Conservation (phyloP, 2,888 invertebrate species). For the Melanchra persicariae region DNA sequence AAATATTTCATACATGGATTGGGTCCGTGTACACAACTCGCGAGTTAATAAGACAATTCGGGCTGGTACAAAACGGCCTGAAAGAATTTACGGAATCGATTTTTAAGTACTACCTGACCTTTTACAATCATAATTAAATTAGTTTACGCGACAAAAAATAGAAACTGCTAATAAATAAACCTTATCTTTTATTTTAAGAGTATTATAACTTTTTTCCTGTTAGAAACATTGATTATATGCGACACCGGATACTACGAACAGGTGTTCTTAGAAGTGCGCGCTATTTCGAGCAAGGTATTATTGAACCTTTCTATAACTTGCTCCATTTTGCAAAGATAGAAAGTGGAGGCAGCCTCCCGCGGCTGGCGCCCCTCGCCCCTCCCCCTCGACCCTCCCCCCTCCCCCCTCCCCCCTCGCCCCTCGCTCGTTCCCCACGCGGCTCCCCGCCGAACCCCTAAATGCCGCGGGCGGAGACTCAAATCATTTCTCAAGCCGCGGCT, state of each 20-base stretch:
- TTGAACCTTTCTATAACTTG: slow-evolving; percentile 5
- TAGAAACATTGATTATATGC: background rate
- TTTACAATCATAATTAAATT: no score
- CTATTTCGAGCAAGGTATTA: background rate
- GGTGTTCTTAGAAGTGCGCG: background rate
- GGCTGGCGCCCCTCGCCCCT: slow-evolving; percentile 18
- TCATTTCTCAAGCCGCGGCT: slow-evolving; percentile 23
- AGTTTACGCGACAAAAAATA: background rate
- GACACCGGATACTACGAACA: background rate
- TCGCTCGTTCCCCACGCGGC: slow-evolving; percentile 36
- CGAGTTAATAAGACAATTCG: no score
- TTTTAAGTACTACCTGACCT: no score
- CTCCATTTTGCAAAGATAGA: background rate
- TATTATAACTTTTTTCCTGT: background rate
- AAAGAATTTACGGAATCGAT: no score
- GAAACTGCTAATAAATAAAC: no score
- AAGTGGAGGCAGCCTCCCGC: slow-evolving; percentile 10
- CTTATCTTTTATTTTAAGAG: background rate
- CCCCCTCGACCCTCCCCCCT: slow-evolving; percentile 14
- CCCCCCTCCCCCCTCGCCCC: no score
- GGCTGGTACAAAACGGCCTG: no score
- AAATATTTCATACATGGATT: no score
- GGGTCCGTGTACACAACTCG: no score
- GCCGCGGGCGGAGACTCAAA: slow-evolving; percentile 19
- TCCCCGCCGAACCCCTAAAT: slow-evolving; percentile 32